phyloP scores from a whole-genome alignment of 2,113 vertebrate genomes.

The Leucopternis melanops region DNA sequence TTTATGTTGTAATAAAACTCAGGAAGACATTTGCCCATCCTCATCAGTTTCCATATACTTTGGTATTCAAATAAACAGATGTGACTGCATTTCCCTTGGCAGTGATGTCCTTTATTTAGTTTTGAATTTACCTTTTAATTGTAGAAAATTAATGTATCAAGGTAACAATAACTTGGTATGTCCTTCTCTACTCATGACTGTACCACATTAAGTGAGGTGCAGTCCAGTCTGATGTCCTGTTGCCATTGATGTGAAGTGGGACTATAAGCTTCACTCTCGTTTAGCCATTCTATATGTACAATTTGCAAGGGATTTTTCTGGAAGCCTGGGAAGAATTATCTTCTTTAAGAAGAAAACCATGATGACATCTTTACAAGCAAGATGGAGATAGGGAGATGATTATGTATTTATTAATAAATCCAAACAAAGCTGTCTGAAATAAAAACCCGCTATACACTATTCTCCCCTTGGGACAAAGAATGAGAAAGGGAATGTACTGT shows the following conservation, averaged over 20 bases:
- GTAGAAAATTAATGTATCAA: background rate
- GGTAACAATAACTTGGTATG: background rate
- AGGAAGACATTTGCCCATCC: background rate
- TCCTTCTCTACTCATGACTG: background rate
- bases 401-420: background rate
- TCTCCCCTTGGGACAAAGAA: background rate
- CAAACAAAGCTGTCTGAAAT: background rate
- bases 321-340: background rate
- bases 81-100: background rate
- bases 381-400: background rate
- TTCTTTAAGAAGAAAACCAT: background rate
- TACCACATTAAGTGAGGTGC: background rate
- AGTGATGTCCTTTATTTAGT: background rate
- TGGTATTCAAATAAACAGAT: background rate
- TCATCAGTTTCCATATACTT: background rate
- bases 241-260: background rate
- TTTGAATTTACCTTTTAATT: background rate
- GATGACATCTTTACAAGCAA: background rate
- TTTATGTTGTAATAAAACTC: background rate
- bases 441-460: background rate
- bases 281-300: background rate
- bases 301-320: background rate
- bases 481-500: background rate
- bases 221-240: background rate
- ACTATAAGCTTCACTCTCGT: background rate